A percentile compares a stretch with the other conserved stretches of the same genome.
These are phyloP conservation scores for Pachycephala philippinensis DNA, from an alignment of 2,113 vertebrate species.

Conservation along the genomic window DNA sequence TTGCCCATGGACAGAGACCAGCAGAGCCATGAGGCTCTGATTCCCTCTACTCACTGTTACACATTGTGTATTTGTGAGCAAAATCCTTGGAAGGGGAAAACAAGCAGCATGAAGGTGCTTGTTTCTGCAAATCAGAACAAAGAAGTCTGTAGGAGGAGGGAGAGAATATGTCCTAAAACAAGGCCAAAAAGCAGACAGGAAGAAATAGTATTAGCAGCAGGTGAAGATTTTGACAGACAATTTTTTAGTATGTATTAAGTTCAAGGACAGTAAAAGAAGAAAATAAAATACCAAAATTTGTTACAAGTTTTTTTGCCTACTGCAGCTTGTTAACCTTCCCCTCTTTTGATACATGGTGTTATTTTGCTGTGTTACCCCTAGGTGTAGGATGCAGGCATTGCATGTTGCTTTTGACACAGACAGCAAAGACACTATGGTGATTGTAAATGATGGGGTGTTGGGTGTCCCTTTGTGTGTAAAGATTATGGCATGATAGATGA, in stretches of 20 bases:
- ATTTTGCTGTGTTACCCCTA: background rate
- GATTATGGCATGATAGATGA: background rate
- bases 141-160: background rate
- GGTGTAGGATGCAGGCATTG: background rate
- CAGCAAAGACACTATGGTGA: background rate
- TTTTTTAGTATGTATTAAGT: background rate
- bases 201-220: background rate
- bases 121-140: background rate
- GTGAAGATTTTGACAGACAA: background rate
- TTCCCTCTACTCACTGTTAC: fast-evolving
- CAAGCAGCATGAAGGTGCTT: background rate
- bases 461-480: background rate
- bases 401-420: background rate
- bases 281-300: background rate
- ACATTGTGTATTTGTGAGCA: background rate
- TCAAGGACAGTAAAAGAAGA: background rate
- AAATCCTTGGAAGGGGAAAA: background rate
- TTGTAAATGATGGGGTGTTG: background rate
- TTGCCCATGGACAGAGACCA: background rate
- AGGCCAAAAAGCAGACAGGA: background rate
- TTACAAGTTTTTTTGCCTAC: background rate
- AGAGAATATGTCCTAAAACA: background rate
- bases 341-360: background rate
- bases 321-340: background rate
- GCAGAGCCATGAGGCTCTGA: background rate